phyloP scores from a whole-genome alignment of 2,888 invertebrate species.

The Drosophila niveifrons region DNA sequence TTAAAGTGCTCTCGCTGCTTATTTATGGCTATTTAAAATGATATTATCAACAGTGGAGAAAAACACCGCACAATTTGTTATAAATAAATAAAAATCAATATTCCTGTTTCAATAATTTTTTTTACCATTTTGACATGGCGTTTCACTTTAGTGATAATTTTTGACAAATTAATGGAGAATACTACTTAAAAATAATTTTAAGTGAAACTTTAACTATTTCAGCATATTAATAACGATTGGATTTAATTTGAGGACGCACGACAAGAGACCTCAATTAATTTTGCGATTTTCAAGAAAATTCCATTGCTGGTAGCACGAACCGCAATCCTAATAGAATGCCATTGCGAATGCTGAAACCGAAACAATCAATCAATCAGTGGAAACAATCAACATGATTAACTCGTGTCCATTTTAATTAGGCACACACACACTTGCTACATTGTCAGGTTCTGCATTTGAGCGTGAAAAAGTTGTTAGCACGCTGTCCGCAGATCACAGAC shows the following conservation, averaged over 20 bases:
- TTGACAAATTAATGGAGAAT: background rate
- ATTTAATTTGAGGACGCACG: background rate
- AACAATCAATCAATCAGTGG: slow-evolving; percentile 77
- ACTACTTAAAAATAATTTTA: background rate
- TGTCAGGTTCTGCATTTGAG: slow-evolving; percentile 18
- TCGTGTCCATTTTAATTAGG: slow-evolving; percentile 81
- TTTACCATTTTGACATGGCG: background rate
- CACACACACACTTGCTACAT: slow-evolving; percentile 5
- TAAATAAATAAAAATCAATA: background rate
- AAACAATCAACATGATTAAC: slow-evolving; percentile 82
- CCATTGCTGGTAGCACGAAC: slow-evolving; percentile 1
- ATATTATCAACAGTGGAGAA: slow-evolving; percentile 1
- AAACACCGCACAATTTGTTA: background rate
- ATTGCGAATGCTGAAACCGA: slow-evolving; percentile 37
- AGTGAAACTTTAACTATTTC: background rate
- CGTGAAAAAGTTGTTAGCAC: slow-evolving; percentile 69
- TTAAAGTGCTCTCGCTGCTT: slow-evolving; percentile 19
- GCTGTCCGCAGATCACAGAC: slow-evolving; percentile 36
- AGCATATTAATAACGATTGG: background rate
- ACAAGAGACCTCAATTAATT: background rate
- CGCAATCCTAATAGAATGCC: slow-evolving; percentile 20
- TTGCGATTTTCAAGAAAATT: background rate
- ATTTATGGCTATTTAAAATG: slow-evolving; percentile 30
- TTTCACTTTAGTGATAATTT: background rate
- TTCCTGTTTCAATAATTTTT: background rate